Evolutionary conservation across 1,140 invertebrate species (phyloP).

Genomic region (Euschistus heros): DNA sequence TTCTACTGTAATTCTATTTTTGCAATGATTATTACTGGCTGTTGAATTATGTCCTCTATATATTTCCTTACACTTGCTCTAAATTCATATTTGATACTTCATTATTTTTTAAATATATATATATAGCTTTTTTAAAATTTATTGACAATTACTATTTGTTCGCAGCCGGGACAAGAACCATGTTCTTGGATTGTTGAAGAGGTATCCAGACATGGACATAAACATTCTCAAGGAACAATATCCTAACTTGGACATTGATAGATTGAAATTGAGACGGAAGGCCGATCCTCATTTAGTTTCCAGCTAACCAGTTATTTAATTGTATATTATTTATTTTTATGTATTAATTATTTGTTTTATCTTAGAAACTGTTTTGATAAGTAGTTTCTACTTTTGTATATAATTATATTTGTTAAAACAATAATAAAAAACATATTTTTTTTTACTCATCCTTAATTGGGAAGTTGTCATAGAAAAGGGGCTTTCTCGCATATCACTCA

Average conservation of each 20-base stretch:
- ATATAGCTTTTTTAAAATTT: neutral
- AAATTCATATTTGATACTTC: neutral
- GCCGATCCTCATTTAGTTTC: constrained; percentile 42
- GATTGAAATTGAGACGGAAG: constrained; percentile 43
- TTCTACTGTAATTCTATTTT: too few relatives aligned
- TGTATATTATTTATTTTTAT: neutral
- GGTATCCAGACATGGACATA: constrained; percentile 65
- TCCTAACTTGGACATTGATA: constrained; percentile 64
- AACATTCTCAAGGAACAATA: constrained; percentile 58
- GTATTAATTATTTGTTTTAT: neutral
- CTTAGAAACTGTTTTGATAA: too few relatives aligned
- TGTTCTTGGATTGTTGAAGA: constrained; percentile 54
- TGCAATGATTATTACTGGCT: too few relatives aligned
- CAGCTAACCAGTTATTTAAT: neutral
- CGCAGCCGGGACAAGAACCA: constrained; percentile 49
- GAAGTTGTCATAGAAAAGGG: too few relatives aligned
- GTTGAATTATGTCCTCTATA: too few relatives aligned
- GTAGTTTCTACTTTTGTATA: too few relatives aligned
- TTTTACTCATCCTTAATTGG: too few relatives aligned
- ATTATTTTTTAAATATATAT: neutral
- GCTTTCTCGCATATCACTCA: too few relatives aligned
- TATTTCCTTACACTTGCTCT: too few relatives aligned
- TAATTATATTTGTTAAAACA: too few relatives aligned
- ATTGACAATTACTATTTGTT: too few relatives aligned
- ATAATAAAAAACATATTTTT: too few relatives aligned